These are phyloP conservation scores for Dasysyrphus albostriatus DNA, from an alignment of 2,888 invertebrate genomes.

Conservation along the genomic window DNA sequence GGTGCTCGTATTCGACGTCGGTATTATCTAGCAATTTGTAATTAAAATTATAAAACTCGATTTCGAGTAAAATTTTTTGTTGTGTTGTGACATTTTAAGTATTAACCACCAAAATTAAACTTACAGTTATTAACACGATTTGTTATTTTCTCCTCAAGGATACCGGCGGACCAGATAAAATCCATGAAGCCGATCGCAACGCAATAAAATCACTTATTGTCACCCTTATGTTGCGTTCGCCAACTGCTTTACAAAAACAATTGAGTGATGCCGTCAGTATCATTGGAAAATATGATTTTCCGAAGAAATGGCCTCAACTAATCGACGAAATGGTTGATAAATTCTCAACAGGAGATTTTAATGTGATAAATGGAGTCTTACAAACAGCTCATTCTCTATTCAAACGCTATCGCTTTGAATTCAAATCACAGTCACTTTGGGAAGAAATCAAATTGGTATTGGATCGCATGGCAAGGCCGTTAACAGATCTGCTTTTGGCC, in stretches of 20 bases:
- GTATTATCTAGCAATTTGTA: too few relatives aligned
- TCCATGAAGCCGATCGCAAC: constrained; percentile 91
- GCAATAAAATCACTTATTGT: constrained; percentile 94
- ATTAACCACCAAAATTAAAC: too few relatives aligned
- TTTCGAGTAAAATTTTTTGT: too few relatives aligned
- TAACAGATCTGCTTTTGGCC: constrained; percentile 96
- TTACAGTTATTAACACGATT: too few relatives aligned
- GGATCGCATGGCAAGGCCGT: constrained; percentile 95
- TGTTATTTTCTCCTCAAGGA: constrained; percentile 80
- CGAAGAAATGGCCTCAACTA: constrained; percentile 97
- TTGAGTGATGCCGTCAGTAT: constrained; percentile 97
- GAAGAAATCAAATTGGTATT: constrained; percentile 98
- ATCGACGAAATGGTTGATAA: constrained; percentile 97
- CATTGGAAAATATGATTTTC: constrained; percentile 98
- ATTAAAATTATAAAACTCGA: too few relatives aligned
- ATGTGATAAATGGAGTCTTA: constrained; percentile 96
- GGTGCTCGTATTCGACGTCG: too few relatives aligned
- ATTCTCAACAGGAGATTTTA: constrained; percentile 95
- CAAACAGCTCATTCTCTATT: constrained; percentile 98
- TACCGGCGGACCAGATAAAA: constrained; percentile 91
- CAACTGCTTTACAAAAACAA: constrained; percentile 95
- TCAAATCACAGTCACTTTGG: constrained; percentile 97
- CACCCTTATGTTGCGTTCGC: constrained; percentile 95
- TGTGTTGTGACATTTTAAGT: too few relatives aligned
- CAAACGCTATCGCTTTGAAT: constrained; percentile 97